phyloP scores from a whole-genome alignment of 2,888 invertebrate genomes.

The Tetranychus piercei region DNA sequence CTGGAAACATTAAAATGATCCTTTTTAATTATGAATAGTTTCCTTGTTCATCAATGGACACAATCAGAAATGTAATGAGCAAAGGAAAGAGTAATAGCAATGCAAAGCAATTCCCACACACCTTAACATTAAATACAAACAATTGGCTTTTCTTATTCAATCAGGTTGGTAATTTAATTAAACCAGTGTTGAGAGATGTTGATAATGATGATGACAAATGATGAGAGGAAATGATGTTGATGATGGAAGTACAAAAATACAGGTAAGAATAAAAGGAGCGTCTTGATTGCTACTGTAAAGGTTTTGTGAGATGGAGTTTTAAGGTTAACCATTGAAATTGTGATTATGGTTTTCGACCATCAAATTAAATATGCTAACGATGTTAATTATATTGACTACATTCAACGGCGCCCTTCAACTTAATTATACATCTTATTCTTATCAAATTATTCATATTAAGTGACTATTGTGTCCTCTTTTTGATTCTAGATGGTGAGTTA shows the following conservation, averaged over 20 bases:
- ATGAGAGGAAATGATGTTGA: background rate
- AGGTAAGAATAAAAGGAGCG: background rate
- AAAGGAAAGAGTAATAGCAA: background rate
- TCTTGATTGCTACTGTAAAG: background rate
- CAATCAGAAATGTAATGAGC: too few relatives aligned
- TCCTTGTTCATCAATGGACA: too few relatives aligned
- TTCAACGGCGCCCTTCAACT: background rate
- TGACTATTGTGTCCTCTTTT: background rate
- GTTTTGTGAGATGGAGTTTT: background rate
- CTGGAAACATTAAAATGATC: too few relatives aligned
- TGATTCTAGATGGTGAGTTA: background rate
- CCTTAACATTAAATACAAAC: background rate
- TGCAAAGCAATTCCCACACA: background rate
- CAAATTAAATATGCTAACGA: background rate
- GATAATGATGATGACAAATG: background rate
- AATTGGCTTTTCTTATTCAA: background rate
- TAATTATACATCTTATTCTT: background rate
- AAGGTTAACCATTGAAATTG: background rate
- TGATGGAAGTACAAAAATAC: background rate
- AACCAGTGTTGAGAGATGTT: background rate
- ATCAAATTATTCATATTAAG: background rate
- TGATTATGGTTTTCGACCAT: background rate
- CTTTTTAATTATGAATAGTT: too few relatives aligned
- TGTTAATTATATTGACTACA: background rate
- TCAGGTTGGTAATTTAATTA: background rate